Evolutionary conservation across 2,888 invertebrate genomes (phyloP).

Genomic region (Acanthosepion lycidas): DNA sequence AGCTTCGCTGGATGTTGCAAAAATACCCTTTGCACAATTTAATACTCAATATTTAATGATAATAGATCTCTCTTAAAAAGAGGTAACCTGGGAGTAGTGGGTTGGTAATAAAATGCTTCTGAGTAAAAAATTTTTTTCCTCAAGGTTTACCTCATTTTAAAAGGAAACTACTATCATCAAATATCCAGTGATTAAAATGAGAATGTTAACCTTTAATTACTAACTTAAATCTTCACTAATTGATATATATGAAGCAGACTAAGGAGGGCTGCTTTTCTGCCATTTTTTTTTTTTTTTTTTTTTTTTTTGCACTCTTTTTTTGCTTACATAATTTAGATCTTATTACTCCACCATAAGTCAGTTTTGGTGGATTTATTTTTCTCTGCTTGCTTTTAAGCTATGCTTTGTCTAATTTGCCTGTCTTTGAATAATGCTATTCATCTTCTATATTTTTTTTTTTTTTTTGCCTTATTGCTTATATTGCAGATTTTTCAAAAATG

Average conservation of each 20-base stretch:
- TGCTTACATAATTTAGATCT: background rate
- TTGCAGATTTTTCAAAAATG: constrained; percentile 1
- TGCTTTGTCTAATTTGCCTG: background rate
- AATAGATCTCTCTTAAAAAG: no score
- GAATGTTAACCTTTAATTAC: background rate
- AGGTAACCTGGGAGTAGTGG: no score
- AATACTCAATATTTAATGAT: no score
- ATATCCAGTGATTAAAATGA: background rate
- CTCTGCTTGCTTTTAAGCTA: background rate
- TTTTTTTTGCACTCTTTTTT: background rate
- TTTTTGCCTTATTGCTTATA: background rate
- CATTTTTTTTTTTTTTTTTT: background rate
- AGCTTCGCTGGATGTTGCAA: no score
- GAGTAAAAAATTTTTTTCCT: background rate
- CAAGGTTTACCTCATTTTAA: background rate
- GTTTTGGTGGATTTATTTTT: background rate
- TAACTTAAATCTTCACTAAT: background rate
- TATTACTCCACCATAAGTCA: background rate
- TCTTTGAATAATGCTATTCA: background rate
- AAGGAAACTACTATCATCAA: background rate
- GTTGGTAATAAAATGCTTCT: no score
- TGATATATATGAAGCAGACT: background rate
- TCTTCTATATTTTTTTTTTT: background rate
- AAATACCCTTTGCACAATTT: no score
- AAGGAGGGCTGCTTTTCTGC: background rate